Evolutionary conservation across 2,888 invertebrate species (phyloP).

Genomic region (Dendrolimus pini): DNA sequence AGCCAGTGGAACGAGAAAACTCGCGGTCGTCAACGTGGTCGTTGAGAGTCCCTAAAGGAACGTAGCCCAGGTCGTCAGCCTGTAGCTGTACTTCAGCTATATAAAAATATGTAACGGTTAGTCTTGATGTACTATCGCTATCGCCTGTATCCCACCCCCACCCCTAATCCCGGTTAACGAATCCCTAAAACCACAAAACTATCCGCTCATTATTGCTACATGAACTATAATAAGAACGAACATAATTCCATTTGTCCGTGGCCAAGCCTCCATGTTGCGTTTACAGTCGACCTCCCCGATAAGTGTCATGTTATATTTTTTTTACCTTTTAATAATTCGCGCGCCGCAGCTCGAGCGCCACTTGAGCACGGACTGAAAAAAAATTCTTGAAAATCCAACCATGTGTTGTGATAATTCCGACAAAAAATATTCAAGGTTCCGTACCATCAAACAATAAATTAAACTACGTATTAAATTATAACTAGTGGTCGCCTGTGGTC

Average conservation of each 20-base stretch:
- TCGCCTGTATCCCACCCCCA: too few relatives aligned
- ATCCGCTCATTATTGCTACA: neutral
- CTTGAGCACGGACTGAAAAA: slow-evolving; percentile 67
- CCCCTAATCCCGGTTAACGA: too few relatives aligned
- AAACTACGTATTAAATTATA: too few relatives aligned
- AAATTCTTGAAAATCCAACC: slow-evolving; percentile 63
- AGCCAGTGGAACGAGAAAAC: too few relatives aligned
- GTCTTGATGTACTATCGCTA: too few relatives aligned
- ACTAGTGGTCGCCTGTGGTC: too few relatives aligned
- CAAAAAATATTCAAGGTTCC: slow-evolving; percentile 41
- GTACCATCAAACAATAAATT: slow-evolving; percentile 13
- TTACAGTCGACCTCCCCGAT: slow-evolving; percentile 45
- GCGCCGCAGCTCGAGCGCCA: slow-evolving; percentile 47
- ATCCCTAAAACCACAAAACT: too few relatives aligned
- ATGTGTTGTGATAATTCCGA: slow-evolving; percentile 52
- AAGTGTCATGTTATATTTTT: slow-evolving; percentile 50
- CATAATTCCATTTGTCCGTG: slow-evolving; percentile 27
- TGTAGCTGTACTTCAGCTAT: too few relatives aligned
- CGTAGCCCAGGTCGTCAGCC: too few relatives aligned
- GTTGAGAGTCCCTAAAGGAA: too few relatives aligned
- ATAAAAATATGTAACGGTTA: too few relatives aligned
- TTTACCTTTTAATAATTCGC: slow-evolving; percentile 70
- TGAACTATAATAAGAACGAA: neutral
- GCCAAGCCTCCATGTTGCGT: slow-evolving; percentile 40
- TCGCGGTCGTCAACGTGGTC: too few relatives aligned